These are phyloP conservation scores for Xiphophorus couchianus DNA, from an alignment of 2,113 vertebrate genomes.

Conservation along the genomic window DNA sequence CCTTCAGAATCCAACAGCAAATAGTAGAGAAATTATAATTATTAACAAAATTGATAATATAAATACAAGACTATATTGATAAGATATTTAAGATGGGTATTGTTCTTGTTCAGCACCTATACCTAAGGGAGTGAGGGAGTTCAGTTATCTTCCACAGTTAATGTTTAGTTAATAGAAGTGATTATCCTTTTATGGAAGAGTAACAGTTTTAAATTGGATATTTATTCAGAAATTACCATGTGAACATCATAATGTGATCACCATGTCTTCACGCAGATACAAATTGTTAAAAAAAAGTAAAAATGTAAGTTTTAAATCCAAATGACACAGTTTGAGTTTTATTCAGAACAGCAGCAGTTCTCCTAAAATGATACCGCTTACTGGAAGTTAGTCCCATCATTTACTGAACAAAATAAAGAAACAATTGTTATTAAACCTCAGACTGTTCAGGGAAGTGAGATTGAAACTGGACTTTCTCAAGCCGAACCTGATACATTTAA, in stretches of 20 bases:
- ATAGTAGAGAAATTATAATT: too few relatives aligned
- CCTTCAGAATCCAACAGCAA: too few relatives aligned
- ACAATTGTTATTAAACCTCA: not conserved
- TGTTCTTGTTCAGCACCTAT: too few relatives aligned
- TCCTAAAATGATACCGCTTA: not conserved
- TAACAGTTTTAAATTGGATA: not conserved
- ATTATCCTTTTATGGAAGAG: not conserved
- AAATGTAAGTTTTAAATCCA: too few relatives aligned
- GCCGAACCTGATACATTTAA: too few relatives aligned
- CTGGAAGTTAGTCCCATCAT: not conserved
- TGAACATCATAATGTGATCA: not conserved
- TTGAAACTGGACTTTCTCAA: too few relatives aligned
- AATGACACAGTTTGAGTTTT: not conserved
- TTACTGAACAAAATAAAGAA: not conserved
- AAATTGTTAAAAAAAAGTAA: too few relatives aligned
- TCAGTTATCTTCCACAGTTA: not conserved
- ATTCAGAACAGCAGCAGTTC: not conserved
- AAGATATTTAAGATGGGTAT: too few relatives aligned
- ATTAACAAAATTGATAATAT: too few relatives aligned
- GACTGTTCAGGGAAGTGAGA: too few relatives aligned
- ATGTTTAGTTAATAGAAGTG: not conserved
- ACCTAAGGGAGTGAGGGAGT: not conserved
- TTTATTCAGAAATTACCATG: not conserved
- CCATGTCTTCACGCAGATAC: not conserved
- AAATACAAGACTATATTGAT: too few relatives aligned